phyloP scores from a whole-genome alignment of 2,888 invertebrate species.

The Sminthurinus aureus region DNA sequence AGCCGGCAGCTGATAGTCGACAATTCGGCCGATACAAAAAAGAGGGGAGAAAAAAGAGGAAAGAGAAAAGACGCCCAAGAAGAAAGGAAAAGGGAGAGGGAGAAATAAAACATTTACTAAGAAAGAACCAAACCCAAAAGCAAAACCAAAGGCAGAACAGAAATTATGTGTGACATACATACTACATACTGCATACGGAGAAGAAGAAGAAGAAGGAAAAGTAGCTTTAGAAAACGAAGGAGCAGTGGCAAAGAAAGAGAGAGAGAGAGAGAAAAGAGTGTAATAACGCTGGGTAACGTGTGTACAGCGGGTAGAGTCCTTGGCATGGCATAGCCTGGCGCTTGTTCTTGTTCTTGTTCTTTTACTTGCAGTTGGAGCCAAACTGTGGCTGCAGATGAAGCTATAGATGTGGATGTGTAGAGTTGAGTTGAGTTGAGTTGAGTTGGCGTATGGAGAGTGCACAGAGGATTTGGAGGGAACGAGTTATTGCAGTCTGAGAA shows the following conservation, averaged over 20 bases:
- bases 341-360: too few species aligned
- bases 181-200: too few species aligned
- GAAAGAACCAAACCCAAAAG: too few species aligned
- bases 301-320: background rate
- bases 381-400: background rate
- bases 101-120: background rate
- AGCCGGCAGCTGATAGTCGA: too few species aligned
- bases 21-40: background rate
- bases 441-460: background rate
- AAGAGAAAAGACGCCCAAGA: background rate
- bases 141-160: too few species aligned
- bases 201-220: background rate
- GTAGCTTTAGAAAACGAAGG: background rate
- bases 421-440: background rate
- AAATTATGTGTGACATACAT: too few species aligned
- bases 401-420: background rate
- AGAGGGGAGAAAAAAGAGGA: background rate
- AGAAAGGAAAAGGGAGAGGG: slow-evolving; percentile 4
- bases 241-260: background rate
- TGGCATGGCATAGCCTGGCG: background rate
- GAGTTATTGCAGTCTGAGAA: background rate
- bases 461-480: background rate
- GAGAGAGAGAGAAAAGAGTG: background rate
- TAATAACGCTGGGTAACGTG: background rate
- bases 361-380: background rate